Evolutionary conservation across 2,797 vertebrate species (phyloP), one percentile per base, ranked within the genome.

Genomic region (Taeniopygia guttata): DNA sequence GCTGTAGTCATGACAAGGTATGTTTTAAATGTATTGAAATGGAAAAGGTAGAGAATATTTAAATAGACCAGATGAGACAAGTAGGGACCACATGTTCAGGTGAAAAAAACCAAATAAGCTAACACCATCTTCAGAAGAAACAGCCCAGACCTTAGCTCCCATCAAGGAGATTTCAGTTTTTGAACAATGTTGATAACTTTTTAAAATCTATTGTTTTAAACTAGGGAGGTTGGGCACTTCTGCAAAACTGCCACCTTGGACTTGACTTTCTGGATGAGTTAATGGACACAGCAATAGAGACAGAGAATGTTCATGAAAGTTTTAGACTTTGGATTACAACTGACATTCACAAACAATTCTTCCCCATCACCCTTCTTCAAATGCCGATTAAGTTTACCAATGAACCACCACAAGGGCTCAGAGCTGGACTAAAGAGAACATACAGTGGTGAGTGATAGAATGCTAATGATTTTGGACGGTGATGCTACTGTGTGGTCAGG

Each of bases 271-370:
- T 99, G 98, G 98, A 99, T 22, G 99, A 99, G 86, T 95, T 99
- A 23, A 99, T 99, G 98, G 99, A 99, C 95, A 98, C 97, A 1
- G 69, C 99, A 84, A 97, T 84, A 14, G 99, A 99, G 94, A 98
- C 98, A 0, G 98, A 99, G 27, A 82, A 56, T 30, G 97, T 99
- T 19, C 98, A 99, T 1, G 97, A 98, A 42, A 96, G 97, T 27
- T 99, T 99, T 95, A 98, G 99, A 27, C 96, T 99, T 5, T 99
- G 99, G 99, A 98, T 99, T 93, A 99, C 99, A 80, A 99, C 99
- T 0, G 99, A 99, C 88, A 98, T 97, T 70, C 99, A 99, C 94
- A 98, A 95, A 73, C 97, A 98, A 48, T 99, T 99, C n/a, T n/a
- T n/a, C 76, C 99, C 99, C 87, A 99, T 99, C 58, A 98, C 98